A percentile compares a stretch with the other conserved stretches of the same genome.
Conservation (phyloP, 2,797 vertebrate genomes). For the Knipowitschia caucasica region DNA sequence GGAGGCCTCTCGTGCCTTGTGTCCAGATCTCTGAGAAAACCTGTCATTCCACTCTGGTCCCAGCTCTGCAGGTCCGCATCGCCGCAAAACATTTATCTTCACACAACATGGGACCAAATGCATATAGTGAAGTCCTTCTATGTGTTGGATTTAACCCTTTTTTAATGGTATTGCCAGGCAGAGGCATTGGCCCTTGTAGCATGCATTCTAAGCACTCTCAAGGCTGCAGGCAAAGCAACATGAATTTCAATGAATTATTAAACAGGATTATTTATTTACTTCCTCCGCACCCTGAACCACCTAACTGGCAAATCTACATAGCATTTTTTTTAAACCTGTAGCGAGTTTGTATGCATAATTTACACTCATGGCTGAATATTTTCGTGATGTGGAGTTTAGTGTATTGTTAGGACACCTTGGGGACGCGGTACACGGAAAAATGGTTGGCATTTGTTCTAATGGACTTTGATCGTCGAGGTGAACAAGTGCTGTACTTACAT, state of each 20-base stretch:
- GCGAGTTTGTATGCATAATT: constrained; percentile 71
- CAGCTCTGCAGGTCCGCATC: constrained; percentile 47
- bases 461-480: constrained; percentile 38
- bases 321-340: constrained; percentile 63
- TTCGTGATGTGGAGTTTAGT: constrained; percentile 55
- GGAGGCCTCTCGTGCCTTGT: constrained; percentile 40
- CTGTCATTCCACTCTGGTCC: constrained; percentile 62
- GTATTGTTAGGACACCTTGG: constrained; percentile 36
- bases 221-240: constrained; percentile 76
- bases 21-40: constrained; percentile 68
- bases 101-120: constrained; percentile 19
- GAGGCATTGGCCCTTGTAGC: constrained; percentile 59
- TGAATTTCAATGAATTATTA: constrained; percentile 78
- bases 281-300: constrained; percentile 70
- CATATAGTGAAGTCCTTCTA: constrained; percentile 5
- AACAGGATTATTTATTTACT: constrained; percentile 79
- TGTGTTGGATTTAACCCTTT: constrained; percentile 15
- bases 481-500: constrained; percentile 17
- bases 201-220: constrained; percentile 73
- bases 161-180: constrained; percentile 58
- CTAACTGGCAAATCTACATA: constrained; percentile 75
- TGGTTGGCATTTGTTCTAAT: constrained; percentile 27
- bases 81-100: constrained; percentile 29
- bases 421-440: constrained; percentile 35
- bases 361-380: constrained; percentile 57